Evolutionary conservation across 2,797 vertebrate genomes (phyloP), one percentile per base, ranked within the genome.

Genomic region (Taeniopygia guttata): DNA sequence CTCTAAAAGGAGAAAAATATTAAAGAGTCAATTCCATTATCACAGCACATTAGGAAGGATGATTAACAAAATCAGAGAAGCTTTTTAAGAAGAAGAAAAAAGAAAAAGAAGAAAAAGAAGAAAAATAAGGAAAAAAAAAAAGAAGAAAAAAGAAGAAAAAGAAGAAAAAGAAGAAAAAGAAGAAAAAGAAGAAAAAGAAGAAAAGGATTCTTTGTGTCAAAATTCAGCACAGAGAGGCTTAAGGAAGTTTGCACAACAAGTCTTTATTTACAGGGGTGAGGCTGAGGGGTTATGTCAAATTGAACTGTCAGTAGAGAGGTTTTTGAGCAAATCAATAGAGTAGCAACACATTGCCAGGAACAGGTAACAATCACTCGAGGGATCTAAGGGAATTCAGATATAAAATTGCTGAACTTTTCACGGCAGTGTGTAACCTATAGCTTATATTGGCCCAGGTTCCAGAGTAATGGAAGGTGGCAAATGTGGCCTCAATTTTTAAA

Each of bases 401-500:
- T 51, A 91, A 90, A 94, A 94, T 72, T 94, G 90, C 95, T 93
- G 93, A 93, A 94, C 87, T 84, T 93, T 82, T 95, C 55, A 34
- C 73, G 40, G 91, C 52, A 64, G 83, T 76, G 69, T 94, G 89
- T 93, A 94, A 95, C 89, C 67, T 76, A 94, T 95, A 73, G 93
- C 93, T 96, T 96, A 94, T 60, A 66, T 96, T 96, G 96, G 96
- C 96, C 63, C 55, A 0, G 6, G 62, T 94, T 94, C 94, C 95
- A 86, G 79, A 84, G 91, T 86, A 94, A 93, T 84, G 95, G 95
- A 95, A 95, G 95, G 94, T 95, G 96, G 96, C 91, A 96, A 96
- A 96, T 89, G 80, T 96, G 95, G 96, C 94, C 95, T 95, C 96
- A 96, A 91, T 96, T 94, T 96, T 88, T 90, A 90, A 94, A 96